These are phyloP conservation scores for Ochropleura leucogaster DNA, from an alignment of 2,888 invertebrate species.

Conservation along the genomic window DNA sequence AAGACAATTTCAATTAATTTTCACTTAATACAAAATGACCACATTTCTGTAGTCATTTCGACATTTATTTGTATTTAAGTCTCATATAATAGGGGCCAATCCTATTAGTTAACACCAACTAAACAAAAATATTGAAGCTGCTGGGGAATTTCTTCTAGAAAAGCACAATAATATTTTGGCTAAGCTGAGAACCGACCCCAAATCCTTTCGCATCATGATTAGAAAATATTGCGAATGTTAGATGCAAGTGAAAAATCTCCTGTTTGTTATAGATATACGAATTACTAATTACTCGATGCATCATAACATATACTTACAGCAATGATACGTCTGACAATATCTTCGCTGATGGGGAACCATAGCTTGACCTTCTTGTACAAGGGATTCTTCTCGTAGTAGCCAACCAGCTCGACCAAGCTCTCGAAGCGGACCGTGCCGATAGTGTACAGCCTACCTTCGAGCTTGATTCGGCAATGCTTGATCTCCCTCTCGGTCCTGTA, in stretches of 20 bases:
- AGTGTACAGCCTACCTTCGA: constrained; percentile 97
- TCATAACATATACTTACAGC: constrained; percentile 87
- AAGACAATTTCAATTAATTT: too few species aligned
- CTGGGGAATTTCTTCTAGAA: background rate
- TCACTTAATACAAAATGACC: too few species aligned
- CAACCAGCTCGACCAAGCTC: constrained; percentile 97
- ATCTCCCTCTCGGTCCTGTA: constrained; percentile 97
- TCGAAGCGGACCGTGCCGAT: constrained; percentile 98
- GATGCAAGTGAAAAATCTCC: background rate
- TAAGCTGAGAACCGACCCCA: background rate
- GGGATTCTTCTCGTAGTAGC: constrained; percentile 97
- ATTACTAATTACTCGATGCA: background rate
- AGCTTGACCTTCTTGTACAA: constrained; percentile 97
- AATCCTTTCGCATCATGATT: background rate
- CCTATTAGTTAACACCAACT: too few species aligned
- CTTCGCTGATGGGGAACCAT: constrained; percentile 95
- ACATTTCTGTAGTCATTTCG: background rate
- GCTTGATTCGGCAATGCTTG: constrained; percentile 98
- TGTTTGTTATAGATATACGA: background rate
- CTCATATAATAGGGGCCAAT: background rate
- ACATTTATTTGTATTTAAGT: background rate
- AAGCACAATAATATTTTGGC: background rate
- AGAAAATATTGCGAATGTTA: background rate
- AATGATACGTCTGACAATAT: constrained; percentile 91
- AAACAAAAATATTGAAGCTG: background rate